phyloP scores from a whole-genome alignment of 2,797 vertebrate species.

The Urocyon cinereoargenteus region DNA sequence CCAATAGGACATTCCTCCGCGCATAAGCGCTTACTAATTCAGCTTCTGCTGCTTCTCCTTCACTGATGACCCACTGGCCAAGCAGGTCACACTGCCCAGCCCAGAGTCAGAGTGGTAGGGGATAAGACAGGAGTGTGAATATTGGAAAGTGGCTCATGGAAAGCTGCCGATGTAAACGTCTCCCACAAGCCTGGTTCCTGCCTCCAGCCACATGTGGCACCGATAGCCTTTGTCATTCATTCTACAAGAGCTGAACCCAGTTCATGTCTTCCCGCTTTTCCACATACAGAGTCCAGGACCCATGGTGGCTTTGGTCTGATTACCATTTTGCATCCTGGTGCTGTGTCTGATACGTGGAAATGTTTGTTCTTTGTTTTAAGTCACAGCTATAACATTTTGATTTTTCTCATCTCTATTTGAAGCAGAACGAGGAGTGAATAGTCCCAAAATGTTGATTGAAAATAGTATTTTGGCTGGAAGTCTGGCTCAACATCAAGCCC shows the following conservation, averaged over 20 bases:
- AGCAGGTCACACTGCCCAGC: background rate
- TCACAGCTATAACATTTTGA: background rate
- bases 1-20: background rate
- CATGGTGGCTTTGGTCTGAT: background rate
- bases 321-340: conserved; percentile 40
- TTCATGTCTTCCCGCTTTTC: background rate
- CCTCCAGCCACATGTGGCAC: background rate
- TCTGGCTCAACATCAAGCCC: background rate
- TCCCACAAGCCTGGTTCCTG: background rate
- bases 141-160: background rate
- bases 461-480: conserved; percentile 28
- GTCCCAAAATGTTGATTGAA: conserved; percentile 19
- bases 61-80: background rate
- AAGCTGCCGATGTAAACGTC: background rate
- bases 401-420: conserved; percentile 33
- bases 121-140: background rate
- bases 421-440: conserved; percentile 24
- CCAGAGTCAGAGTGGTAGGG: background rate
- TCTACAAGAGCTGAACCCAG: background rate
- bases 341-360: background rate
- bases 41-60: conserved; percentile 18
- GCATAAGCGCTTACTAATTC: background rate
- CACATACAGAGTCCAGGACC: background rate
- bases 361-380: background rate
- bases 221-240: background rate